Conservation (phyloP, 2,888 invertebrate species). For the Scaptodrosophila latifasciaeformis region DNA sequence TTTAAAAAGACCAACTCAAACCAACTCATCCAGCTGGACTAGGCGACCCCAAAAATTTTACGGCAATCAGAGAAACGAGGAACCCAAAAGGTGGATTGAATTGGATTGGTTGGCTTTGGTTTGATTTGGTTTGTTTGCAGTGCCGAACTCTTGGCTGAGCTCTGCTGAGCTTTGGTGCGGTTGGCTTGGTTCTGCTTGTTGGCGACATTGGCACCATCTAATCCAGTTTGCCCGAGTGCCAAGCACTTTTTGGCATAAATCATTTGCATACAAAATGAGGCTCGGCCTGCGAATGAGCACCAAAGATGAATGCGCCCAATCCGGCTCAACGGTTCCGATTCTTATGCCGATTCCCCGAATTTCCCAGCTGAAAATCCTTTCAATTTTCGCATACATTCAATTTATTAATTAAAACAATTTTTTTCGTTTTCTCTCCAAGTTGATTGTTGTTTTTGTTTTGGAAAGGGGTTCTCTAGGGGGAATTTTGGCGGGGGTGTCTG, state of each 20-base stretch:
- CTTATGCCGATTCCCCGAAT: too few relatives aligned
- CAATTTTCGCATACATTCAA: conserved; percentile 73
- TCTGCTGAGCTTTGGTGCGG: conserved; percentile 34
- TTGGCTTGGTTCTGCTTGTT: conserved; percentile 44
- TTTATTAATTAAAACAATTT: conserved; percentile 73
- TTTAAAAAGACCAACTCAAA: conserved; percentile 48
- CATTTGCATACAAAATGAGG: conserved; percentile 73
- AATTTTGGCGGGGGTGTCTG: conserved; percentile 31
- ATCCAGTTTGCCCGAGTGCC: conserved; percentile 61
- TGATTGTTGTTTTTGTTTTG: conserved; percentile 29
- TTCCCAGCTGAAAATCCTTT: conserved; percentile 60
- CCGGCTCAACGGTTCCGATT: too few relatives aligned
- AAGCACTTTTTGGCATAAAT: conserved; percentile 69
- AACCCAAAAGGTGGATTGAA: not conserved
- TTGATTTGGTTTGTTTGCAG: not conserved
- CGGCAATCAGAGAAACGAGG: conserved; percentile 28
- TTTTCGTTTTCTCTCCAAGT: conserved; percentile 14
- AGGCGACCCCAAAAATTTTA: conserved; percentile 50
- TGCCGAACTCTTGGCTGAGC: conserved; percentile 2
- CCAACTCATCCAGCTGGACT: conserved; percentile 19
- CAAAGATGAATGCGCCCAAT: conserved; percentile 55
- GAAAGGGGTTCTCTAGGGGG: not conserved
- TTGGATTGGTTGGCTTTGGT: not conserved
- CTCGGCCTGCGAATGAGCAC: conserved; percentile 54
- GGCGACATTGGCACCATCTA: conserved; percentile 38